Percentiles rank a stretch among this genome's conserved stretches.
Conservation (phyloP, 2,888 invertebrate species). For the Horisme vitalbata region DNA sequence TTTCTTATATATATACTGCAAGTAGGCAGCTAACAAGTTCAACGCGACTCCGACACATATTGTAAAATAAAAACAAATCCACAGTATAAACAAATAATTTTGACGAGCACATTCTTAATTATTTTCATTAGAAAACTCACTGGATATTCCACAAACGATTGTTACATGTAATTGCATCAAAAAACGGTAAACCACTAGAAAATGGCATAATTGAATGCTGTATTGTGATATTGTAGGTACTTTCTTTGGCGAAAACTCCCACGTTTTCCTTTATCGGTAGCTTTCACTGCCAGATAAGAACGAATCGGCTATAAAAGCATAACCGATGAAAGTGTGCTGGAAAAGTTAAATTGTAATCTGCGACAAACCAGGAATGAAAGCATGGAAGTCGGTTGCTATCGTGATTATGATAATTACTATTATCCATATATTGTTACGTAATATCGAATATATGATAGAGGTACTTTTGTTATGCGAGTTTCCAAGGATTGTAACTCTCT, state of each 20-base stretch:
- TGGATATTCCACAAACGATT: slow-evolving; percentile 33
- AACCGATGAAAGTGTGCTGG: slow-evolving; percentile 56
- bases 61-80: not conserved
- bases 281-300: slow-evolving; percentile 72
- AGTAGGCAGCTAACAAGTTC: no score
- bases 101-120: slow-evolving; percentile 18
- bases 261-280: slow-evolving; percentile 75
- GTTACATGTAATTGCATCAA: slow-evolving; percentile 48
- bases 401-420: no score
- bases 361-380: slow-evolving; percentile 27
- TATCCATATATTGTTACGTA: no score
- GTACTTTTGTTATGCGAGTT: no score
- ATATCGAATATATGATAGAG: no score
- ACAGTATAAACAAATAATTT: not conserved
- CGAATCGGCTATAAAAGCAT: slow-evolving; percentile 61
- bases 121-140: slow-evolving; percentile 18
- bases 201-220: slow-evolving; percentile 54
- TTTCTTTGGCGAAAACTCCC: slow-evolving; percentile 68
- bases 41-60: no score
- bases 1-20: no score
- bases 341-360: slow-evolving; percentile 27
- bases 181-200: slow-evolving; percentile 63
- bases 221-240: slow-evolving; percentile 53
- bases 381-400: slow-evolving; percentile 19
- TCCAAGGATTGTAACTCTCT: no score